A percentile compares a stretch with the other conserved stretches of the same genome.
These are phyloP conservation scores for Nymphalis io DNA, from an alignment of 1,140 invertebrate species.

Conservation along the genomic window DNA sequence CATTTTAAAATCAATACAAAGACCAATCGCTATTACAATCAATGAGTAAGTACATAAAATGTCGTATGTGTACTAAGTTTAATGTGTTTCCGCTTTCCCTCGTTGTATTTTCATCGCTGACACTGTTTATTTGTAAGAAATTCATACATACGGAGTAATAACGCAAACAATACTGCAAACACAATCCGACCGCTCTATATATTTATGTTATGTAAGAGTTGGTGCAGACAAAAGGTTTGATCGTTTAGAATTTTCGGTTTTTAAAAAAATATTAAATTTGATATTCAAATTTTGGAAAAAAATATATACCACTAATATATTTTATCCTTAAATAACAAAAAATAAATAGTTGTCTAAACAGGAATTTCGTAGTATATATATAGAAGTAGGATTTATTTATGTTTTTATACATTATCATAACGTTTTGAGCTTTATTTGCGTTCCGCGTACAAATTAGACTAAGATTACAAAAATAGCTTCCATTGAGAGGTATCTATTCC, in stretches of 20 bases:
- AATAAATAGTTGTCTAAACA: too few species aligned
- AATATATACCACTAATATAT: too few species aligned
- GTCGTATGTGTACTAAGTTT: background rate
- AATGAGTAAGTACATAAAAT: background rate
- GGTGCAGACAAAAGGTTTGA: conserved; percentile 15
- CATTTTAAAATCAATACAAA: background rate
- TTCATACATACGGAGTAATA: conserved; percentile 19
- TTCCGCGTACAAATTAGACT: background rate
- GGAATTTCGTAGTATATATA: too few species aligned
- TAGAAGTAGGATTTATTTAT: background rate
- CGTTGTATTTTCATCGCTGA: conserved; percentile 10
- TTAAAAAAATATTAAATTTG: too few species aligned
- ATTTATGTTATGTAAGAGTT: conserved; percentile 24
- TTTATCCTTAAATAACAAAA: too few species aligned
- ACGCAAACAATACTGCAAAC: conserved; percentile 27
- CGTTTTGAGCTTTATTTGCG: background rate
- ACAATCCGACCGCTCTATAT: conserved; percentile 13
- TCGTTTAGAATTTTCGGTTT: background rate
- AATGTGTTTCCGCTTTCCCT: conserved; percentile 11
- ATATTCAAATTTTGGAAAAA: too few species aligned
- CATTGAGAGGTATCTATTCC: conserved; percentile 8
- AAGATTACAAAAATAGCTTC: background rate
- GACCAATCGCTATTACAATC: background rate
- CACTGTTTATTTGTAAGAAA: conserved; percentile 31
- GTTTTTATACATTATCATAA: background rate